Base-by-base conservation (phyloP, 2,113 vertebrate genomes). In the Tachycineta bicolor region DNA sequence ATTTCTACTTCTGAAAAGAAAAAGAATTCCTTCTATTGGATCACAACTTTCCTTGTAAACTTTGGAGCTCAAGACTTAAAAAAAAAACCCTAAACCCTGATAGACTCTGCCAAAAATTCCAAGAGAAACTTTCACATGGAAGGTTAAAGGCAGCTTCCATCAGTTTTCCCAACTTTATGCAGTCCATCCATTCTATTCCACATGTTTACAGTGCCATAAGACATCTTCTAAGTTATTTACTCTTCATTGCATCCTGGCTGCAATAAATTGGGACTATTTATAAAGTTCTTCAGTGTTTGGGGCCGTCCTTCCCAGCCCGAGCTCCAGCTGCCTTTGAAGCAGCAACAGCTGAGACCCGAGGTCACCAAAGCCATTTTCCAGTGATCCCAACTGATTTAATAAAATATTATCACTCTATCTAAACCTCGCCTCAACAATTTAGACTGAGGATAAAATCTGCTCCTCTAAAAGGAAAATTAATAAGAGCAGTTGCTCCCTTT, bases 231-330 rank as follows among this genome's bases (percentile, higher is more conserved):
- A 26, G 58, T 74, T 89, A 75, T 85, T 91, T 90, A 79, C 77
- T 85, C 70, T 71, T 89, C 87, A 24, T 21, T 94, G 84, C 69
- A 92, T 60, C 73, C 83, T 87, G 80, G 64, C 71, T 94, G 64
- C 83, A 75, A 64, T 89, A 87, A 91, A 87, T 37, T 47, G 47
- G 43, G 95, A 83, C 83, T 93, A 81, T 87, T 89, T 82, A 64
- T n/a, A 63, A 95, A 77, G 69, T 59, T 69, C 80, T 83, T 60
- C 17, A 78, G 20, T 13, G 25, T 87, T 83, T 17, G 46, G 52
- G 63, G 43, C 70, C 0, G 0, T 47, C 74, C 65, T 67, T 53
- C 85, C 87, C 70, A 75, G 39, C 43, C n/a, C 55, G 19, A 69
- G 29, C 41, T 62, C 70, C 56, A 55, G 83, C 73, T 87, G 91